Evolutionary conservation across 2,888 invertebrate species (phyloP).

Genomic region (Ophion ventricosus): DNA sequence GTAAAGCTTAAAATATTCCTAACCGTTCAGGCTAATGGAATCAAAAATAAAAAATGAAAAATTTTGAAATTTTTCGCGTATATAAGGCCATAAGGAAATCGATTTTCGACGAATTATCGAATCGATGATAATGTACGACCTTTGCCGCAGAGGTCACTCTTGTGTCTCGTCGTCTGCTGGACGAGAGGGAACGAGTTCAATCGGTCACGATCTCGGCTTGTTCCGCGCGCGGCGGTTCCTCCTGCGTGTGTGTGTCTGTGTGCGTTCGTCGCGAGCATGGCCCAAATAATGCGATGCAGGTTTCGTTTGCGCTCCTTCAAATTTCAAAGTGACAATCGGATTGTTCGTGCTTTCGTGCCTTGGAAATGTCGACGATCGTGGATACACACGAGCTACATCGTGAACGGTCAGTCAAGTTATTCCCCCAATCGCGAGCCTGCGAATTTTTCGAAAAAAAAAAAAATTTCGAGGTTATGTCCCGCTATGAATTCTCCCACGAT

Average conservation of each 20-base stretch:
- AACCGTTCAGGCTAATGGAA: no score
- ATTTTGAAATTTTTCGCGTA: no score
- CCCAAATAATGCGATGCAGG: slow-evolving; percentile 78
- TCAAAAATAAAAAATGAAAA: no score
- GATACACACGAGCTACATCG: slow-evolving; percentile 79
- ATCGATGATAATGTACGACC: slow-evolving; percentile 52
- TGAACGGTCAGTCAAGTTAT: slow-evolving; percentile 76
- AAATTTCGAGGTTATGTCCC: slow-evolving; percentile 73
- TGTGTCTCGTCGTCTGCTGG: slow-evolving; percentile 46
- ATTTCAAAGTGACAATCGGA: slow-evolving; percentile 68
- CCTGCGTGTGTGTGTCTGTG: not conserved
- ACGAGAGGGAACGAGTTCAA: slow-evolving; percentile 23
- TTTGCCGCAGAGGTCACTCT: slow-evolving; percentile 67
- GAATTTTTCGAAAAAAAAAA: not conserved
- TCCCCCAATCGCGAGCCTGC: not conserved
- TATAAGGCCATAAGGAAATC: not conserved
- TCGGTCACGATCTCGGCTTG: slow-evolving; percentile 22
- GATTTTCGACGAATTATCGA: slow-evolving; percentile 14
- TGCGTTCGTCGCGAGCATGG: slow-evolving; percentile 74
- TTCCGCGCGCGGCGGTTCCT: not conserved
- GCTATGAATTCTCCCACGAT: not conserved
- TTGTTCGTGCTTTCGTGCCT: slow-evolving; percentile 74
- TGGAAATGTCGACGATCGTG: slow-evolving; percentile 78
- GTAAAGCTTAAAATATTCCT: no score
- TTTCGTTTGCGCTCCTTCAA: slow-evolving; percentile 73